Evolutionary conservation across 2,797 vertebrate genomes (phyloP), one percentile per base, ranked within the genome.

Genomic region (Muscicapa striata): DNA sequence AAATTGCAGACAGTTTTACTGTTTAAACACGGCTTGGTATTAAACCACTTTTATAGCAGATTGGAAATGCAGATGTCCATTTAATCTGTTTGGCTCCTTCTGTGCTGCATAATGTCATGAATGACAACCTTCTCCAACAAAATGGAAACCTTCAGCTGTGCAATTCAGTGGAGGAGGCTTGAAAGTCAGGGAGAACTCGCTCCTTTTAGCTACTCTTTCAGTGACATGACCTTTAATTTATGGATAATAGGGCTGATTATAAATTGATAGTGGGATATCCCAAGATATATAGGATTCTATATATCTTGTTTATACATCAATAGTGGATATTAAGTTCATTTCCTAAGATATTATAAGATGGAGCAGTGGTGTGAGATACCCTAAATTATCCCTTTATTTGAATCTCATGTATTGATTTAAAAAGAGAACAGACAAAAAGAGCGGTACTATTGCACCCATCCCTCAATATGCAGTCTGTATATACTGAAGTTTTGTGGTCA

Each of bases 31-130:
- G 77, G 61, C 70, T 88, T 88, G 76, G 66, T 92, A 84, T 95
- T 96, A 96, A 96, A 94, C 80, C 85, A 87, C 41, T 96, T 93
- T 87, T 93, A 77, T 62, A 93, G 80, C 67, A 80, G 77, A 58
- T 76, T 89, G 81, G 57, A 90, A 94, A 94, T 92, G 91, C 94
- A 97, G 87, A 94, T 96, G 91, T 91, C 95, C 91, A 17, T 88
- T 96, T 95, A 79, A 93, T 88, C 89, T 82, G 43, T 73, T 94
- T 86, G 91, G 85, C 83, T 96, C 30, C 38, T 84, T 84, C 67
- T 79, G 41, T 4, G 0, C 83, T 94, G 77, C 62, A 30, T 94
- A 91, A 67, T 90, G 74, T 82, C 18, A 6, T 40, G 59, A 87
- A 72, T 85, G 83, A 88, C 80, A 93, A 8, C 78, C 38, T 82